Conservation (phyloP, 2,888 invertebrate species). For the Diarsia brunnea region DNA sequence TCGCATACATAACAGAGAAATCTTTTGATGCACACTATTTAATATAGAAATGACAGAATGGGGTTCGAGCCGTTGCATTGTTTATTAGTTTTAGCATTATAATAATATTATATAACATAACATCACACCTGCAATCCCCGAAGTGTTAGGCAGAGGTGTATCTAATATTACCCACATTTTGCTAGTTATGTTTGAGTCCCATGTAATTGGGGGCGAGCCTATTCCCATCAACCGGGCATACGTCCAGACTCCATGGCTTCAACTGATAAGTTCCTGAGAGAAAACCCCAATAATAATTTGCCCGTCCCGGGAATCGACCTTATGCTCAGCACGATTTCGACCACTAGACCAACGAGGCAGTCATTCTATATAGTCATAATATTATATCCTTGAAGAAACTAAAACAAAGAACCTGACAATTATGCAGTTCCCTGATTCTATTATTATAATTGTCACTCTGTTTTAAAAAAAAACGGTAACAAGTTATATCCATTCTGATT, state of each 20-base stretch:
- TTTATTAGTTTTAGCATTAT: neutral
- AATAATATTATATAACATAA: neutral
- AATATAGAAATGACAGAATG: constrained; percentile 40
- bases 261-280: too few species aligned
- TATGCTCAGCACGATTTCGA: too few species aligned
- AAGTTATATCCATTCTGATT: neutral
- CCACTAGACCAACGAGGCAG: neutral
- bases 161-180: too few species aligned
- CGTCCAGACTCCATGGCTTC: too few species aligned
- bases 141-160: too few species aligned
- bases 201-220: too few species aligned
- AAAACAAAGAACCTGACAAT: neutral
- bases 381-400: neutral
- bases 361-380: neutral
- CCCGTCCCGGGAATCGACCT: too few species aligned
- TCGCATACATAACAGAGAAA: constrained; percentile 76
- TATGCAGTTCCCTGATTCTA: neutral
- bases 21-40: constrained; percentile 64
- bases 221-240: too few species aligned
- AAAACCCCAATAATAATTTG: too few species aligned
- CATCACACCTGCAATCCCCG: neutral
- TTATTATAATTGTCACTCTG: neutral
- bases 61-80: constrained; percentile 9
- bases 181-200: too few species aligned
- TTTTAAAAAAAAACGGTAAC: neutral